Conservation (phyloP, 2,113 vertebrate genomes). For the Myocastor coypus region DNA sequence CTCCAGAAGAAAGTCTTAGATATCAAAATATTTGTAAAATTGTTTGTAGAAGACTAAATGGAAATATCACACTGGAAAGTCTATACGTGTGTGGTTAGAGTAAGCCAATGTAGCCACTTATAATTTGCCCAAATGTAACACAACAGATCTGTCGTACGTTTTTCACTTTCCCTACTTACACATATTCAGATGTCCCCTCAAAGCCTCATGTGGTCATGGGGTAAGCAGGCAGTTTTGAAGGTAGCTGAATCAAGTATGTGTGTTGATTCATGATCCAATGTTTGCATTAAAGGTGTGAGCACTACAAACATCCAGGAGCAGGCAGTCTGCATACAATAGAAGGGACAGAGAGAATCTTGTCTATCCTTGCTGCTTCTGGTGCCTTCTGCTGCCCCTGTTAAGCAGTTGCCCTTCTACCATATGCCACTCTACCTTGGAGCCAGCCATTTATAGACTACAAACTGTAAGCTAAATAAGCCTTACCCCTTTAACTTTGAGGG, state of each 20-base stretch:
- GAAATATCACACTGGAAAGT: conserved; percentile 32
- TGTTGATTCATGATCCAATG: background rate
- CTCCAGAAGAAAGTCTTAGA: no score
- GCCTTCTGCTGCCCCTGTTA: background rate
- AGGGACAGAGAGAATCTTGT: background rate
- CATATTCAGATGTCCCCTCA: conserved; percentile 43
- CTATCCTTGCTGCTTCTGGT: background rate
- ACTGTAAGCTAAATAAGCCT: background rate
- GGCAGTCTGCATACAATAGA: background rate
- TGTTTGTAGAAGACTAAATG: conserved; percentile 42
- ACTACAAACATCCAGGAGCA: background rate
- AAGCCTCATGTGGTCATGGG: background rate
- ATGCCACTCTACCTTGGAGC: background rate
- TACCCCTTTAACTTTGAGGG: background rate
- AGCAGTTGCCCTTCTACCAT: background rate
- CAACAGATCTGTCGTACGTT: conserved; percentile 76
- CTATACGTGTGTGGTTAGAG: conserved; percentile 69
- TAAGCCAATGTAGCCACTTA: conserved; percentile 68
- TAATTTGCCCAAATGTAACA: conserved; percentile 82
- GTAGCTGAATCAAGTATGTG: background rate
- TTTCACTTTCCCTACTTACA: conserved; percentile 83
- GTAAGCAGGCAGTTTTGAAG: background rate
- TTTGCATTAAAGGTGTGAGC: background rate
- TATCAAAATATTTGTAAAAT: conserved; percentile 44
- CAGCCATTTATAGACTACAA: background rate